Evolutionary conservation across 2,113 vertebrate species (phyloP), one percentile per base, ranked within the genome.

Genomic region (Microcebus murinus): DNA sequence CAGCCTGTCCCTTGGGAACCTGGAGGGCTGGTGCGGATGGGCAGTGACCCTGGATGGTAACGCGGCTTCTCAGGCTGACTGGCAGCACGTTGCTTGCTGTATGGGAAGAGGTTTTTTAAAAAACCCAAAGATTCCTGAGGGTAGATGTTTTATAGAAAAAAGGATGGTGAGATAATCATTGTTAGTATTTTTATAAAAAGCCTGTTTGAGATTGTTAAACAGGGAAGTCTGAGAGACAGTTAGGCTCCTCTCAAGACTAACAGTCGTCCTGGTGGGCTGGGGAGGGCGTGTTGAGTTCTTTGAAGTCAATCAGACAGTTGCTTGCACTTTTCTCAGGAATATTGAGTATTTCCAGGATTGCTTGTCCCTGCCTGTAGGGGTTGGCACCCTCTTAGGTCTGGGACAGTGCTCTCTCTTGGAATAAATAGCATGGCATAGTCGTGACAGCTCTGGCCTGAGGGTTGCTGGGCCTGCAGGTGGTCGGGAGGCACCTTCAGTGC

Each of bases 341-440:
- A 23, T 48, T 70, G 59, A 27, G 9, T 27, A 63, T 63, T 63
- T 63, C 59, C 27, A 63, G 59, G 59, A 63, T 63, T 63, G 59
- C 59, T 61, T 63, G 59, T 63, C 59, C 12, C 25, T 63, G 25
- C 59, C 10, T 27, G 1, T 63, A 29, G 50, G 61, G 89, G 17
- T 90, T 4, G 1, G 36, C 29, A 13, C 4, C 1, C 10, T n/a
- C 20, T 31, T 17, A 4, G 50, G 15, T 59, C 29, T 83, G 31
- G 52, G 29, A n/a, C 50, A 57, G 17, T 12, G 7, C 52, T 61
- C 39, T 55, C 18, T 61, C 50, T 36, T 2, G 10, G 52, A 36
- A 17, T 3, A 1, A 45, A n/a, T 9, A 10, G 52, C 21, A 25
- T 3, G 3, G n/a, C 45, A 29, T 9, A 3, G 21, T 45, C 31